Conservation (phyloP, 2,113 vertebrate genomes). For the Nycticebus coucang region DNA sequence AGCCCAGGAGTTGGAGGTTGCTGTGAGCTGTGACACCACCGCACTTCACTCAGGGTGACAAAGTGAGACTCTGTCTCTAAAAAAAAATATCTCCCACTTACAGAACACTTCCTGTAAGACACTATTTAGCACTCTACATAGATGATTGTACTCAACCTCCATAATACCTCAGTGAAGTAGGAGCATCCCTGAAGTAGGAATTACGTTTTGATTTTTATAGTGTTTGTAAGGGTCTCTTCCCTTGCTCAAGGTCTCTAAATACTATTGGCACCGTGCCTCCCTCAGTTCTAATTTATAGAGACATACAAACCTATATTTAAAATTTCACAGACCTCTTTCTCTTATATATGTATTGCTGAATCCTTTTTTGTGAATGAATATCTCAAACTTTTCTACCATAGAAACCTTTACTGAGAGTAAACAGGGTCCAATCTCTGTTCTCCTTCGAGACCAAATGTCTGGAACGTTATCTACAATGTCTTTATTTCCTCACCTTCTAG, state of each 20-base stretch:
- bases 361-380: background rate
- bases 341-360: background rate
- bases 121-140: too few relatives aligned
- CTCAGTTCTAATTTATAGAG: constrained; percentile 9
- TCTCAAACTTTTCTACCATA: background rate
- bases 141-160: too few relatives aligned
- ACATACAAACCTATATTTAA: background rate
- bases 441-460: background rate
- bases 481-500: background rate
- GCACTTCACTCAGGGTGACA: too few relatives aligned
- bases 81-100: too few relatives aligned
- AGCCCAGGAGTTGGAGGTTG: too few relatives aligned
- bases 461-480: background rate
- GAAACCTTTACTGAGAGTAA: background rate
- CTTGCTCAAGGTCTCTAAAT: background rate
- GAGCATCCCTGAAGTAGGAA: too few relatives aligned
- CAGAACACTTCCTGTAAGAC: too few relatives aligned
- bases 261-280: background rate
- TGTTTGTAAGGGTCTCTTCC: background rate
- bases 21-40: too few relatives aligned
- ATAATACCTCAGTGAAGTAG: too few relatives aligned
- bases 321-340: background rate
- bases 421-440: background rate
- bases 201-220: background rate
- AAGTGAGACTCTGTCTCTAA: too few relatives aligned